A percentile compares a stretch with the other conserved stretches of the same genome.
Evolutionary conservation across 2,113 vertebrate genomes (phyloP).

Genomic region (Neolamprologus sp.): DNA sequence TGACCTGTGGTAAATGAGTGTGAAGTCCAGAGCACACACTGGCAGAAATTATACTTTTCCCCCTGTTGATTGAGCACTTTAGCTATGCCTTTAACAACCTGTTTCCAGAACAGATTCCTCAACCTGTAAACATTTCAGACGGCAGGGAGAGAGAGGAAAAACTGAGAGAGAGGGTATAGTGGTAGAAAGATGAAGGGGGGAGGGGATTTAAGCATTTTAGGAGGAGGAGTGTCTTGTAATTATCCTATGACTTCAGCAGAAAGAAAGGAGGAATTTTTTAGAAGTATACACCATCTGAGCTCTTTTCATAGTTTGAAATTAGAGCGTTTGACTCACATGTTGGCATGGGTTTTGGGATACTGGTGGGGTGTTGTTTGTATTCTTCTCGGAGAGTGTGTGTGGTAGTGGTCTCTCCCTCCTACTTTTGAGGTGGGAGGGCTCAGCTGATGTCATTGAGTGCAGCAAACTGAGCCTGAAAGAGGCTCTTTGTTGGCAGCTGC

Average conservation of each 20-base stretch:
- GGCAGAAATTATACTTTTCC: background rate
- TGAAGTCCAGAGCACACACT: background rate
- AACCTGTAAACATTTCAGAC: slow-evolving; percentile 58
- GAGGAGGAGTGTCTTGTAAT: slow-evolving; percentile 41
- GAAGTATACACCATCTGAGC: background rate
- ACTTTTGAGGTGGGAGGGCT: slow-evolving; percentile 75
- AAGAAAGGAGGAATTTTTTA: slow-evolving; percentile 11
- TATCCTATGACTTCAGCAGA: slow-evolving; percentile 33
- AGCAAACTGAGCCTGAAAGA: slow-evolving; percentile 79
- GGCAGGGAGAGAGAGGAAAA: background rate
- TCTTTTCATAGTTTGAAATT: background rate
- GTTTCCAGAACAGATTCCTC: slow-evolving; percentile 29
- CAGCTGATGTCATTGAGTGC: slow-evolving; percentile 85
- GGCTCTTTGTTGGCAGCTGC: slow-evolving; percentile 90
- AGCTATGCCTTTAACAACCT: slow-evolving; percentile 8
- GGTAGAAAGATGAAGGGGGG: slow-evolving; percentile 14
- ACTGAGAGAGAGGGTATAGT: background rate
- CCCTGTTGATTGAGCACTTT: background rate
- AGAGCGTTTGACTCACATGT: background rate
- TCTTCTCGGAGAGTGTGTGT: slow-evolving; percentile 40
- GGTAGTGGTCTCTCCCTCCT: slow-evolving; percentile 29
- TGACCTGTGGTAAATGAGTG: background rate
- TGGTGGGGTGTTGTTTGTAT: slow-evolving; percentile 25
- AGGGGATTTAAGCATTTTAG: slow-evolving; percentile 13
- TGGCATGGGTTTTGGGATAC: background rate